Conservation (phyloP, 2,113 vertebrate species). For the Suncus etruscus region DNA sequence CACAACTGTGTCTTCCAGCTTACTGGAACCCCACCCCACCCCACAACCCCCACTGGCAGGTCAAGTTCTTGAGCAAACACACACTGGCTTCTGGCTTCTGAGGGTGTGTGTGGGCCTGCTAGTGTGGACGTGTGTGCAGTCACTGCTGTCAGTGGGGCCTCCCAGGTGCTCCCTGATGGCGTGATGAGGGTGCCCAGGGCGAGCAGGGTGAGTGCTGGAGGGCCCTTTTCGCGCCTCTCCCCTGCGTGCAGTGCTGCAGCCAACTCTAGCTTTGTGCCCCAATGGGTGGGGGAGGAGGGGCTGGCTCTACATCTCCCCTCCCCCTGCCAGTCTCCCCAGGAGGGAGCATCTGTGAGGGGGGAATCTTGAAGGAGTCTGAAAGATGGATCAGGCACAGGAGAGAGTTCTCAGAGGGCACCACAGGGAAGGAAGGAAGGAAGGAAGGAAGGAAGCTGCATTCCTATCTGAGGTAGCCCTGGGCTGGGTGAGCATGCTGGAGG, state of each 20-base stretch:
- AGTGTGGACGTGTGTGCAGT: constrained; percentile 24
- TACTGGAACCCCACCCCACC: constrained; percentile 58
- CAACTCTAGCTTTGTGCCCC: constrained; percentile 15
- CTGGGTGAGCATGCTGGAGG: not conserved
- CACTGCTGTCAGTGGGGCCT: constrained; percentile 30
- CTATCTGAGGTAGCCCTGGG: constrained; percentile 4
- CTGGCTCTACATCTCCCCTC: not conserved
- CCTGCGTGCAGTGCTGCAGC: not conserved
- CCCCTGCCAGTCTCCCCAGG: not conserved
- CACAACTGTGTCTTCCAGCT: constrained; percentile 34
- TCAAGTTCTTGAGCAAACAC: constrained; percentile 78
- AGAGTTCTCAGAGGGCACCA: not conserved
- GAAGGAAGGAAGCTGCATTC: not conserved
- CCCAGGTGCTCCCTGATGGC: not conserved
- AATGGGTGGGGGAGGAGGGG: not conserved
- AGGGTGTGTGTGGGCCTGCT: constrained; percentile 57
- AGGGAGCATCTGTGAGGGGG: constrained; percentile 2
- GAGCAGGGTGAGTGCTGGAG: not conserved
- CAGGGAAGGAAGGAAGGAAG: not conserved
- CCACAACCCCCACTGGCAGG: constrained; percentile 58
- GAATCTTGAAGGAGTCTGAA: not conserved
- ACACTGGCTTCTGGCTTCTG: too few relatives aligned
- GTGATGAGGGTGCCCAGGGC: not conserved
- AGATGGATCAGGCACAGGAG: constrained; percentile 27
- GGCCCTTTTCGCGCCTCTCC: too few relatives aligned